Percentiles rank a stretch among this genome's conserved stretches.
Evolutionary conservation across 2,888 invertebrate species (phyloP).

Genomic region (Timandra comae): DNA sequence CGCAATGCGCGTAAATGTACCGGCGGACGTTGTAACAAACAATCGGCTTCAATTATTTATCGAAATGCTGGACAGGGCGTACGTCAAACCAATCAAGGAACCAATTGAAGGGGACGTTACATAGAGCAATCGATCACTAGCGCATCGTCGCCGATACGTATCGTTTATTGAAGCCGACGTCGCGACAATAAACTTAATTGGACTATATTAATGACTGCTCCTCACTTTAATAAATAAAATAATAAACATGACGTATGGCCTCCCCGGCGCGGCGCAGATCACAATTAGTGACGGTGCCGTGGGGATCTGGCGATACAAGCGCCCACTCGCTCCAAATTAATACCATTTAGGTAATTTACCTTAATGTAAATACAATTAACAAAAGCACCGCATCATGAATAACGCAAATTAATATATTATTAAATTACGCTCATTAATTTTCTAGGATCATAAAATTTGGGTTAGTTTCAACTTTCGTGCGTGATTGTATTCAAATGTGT

Average conservation of each 20-base stretch:
- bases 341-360: slow-evolving; percentile 8
- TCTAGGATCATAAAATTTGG: too few relatives aligned
- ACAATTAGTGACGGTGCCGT: slow-evolving; percentile 41
- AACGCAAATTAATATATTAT: slow-evolving; percentile 4
- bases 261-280: slow-evolving; percentile 40
- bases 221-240: slow-evolving; percentile 57
- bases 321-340: slow-evolving; percentile 7
- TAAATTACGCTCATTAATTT: too few relatives aligned
- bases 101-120: slow-evolving; percentile 73
- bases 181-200: slow-evolving; percentile 71
- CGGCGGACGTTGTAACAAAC: slow-evolving; percentile 44
- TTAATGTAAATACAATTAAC: slow-evolving; percentile 1
- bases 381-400: slow-evolving; percentile 13
- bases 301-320: slow-evolving; percentile 16
- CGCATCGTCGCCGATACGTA: slow-evolving; percentile 55
- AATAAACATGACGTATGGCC: slow-evolving; percentile 59
- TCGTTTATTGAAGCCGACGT: slow-evolving; percentile 63
- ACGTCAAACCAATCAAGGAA: slow-evolving; percentile 71
- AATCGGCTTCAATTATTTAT: slow-evolving; percentile 63
- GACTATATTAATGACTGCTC: slow-evolving; percentile 62
- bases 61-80: slow-evolving; percentile 46
- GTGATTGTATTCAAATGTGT: too few relatives aligned
- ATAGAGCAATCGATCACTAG: slow-evolving; percentile 66
- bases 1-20: slow-evolving; percentile 25
- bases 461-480: too few relatives aligned